These are phyloP conservation scores for Hymenopus coronatus DNA, from an alignment of 2,888 invertebrate species.

Conservation along the genomic window DNA sequence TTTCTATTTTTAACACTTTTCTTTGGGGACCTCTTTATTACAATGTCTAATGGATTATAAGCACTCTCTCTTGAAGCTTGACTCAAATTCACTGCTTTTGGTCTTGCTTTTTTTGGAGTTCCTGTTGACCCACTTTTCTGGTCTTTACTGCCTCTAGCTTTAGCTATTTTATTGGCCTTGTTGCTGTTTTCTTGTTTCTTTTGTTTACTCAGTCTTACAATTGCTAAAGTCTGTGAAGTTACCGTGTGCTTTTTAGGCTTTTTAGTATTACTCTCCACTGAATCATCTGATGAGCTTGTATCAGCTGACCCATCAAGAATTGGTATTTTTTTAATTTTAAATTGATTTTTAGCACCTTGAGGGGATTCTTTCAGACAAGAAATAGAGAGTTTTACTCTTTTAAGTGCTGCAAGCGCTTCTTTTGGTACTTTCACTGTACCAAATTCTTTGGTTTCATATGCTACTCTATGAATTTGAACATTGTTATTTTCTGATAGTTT, in stretches of 20 bases:
- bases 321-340: not conserved
- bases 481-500: not conserved
- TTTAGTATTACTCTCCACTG: not conserved
- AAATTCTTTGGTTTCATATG: not conserved
- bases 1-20: not conserved
- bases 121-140: not conserved
- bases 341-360: not conserved
- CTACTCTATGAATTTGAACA: not conserved
- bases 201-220: not conserved
- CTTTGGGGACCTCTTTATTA: not conserved
- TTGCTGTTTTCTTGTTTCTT: not conserved
- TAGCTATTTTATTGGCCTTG: not conserved
- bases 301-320: constrained; percentile 15
- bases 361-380: not conserved
- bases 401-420: not conserved
- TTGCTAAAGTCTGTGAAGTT: not conserved
- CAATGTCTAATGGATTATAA: not conserved
- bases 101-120: not conserved
- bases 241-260: not conserved
- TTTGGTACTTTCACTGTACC: not conserved
- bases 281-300: constrained; percentile 21
- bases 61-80: not conserved
- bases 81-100: not conserved
- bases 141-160: not conserved
- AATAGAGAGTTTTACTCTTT: not conserved